Evolutionary conservation across 2,113 vertebrate genomes (phyloP), one percentile per base, ranked within the genome.

Genomic region (Gymnorhina tibicen): DNA sequence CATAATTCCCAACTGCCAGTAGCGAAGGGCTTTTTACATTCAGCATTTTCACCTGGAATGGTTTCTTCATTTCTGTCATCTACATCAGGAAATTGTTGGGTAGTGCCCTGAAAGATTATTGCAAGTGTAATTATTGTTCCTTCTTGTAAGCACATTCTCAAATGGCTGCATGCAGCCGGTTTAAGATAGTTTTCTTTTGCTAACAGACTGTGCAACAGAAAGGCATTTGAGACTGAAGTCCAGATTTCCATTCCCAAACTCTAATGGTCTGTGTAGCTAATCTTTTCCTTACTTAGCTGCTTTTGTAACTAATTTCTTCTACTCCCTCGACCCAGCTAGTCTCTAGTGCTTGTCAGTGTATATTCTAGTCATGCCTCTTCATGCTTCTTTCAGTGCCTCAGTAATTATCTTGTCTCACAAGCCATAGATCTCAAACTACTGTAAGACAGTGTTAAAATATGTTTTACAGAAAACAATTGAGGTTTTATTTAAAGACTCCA

Each of bases 171-270:
- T 70, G 22, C 26, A 82, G 49, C 16, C 2, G 7, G 67, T 88
- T 83, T 76, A 49, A 77, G 70, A 86, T 76, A 22, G 30, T 92
- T 93, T 94, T 69, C 30, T 47, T 90, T 69, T 87, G 33, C 87
- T 95, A 55, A 86, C 50, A 68, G 59, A 81, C 53, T 59, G 46
- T 83, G 70, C 82, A 95, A 83, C 37, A 82, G 77, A 89, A 93
- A 49, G 58, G 28, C 53, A 80, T 93, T 93, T 84, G 50, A 93
- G 84, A 87, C 49, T 87, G 78, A 95, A 93, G 70, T 93, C 90
- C 93, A 73, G 33, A 14, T 92, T 89, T 91, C 78, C 59, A 69
- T 46, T 80, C 75, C 42, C 14, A 10, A 13, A 72, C 64, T 81
- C 73, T 75, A 67, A 78, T 39, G 24, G 60, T 28, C 28, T 66